These are phyloP conservation scores for Scaptodrosophila latifasciaeformis DNA, from an alignment of 2,888 invertebrate species.

Conservation along the genomic window DNA sequence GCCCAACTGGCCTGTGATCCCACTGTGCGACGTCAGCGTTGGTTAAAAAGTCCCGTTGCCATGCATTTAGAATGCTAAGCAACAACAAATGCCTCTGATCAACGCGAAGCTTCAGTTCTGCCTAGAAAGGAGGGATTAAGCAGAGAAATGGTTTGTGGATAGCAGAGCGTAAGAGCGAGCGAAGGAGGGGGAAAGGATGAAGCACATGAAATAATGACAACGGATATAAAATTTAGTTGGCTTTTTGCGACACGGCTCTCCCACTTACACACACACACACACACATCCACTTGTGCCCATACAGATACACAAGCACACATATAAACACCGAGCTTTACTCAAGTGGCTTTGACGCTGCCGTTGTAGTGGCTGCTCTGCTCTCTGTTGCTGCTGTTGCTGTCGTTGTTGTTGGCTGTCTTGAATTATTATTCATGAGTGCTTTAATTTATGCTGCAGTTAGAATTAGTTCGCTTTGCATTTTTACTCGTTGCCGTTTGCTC, in stretches of 20 bases:
- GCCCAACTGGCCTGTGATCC: too few relatives aligned
- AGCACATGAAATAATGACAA: conserved; percentile 63
- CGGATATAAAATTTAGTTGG: conserved; percentile 60
- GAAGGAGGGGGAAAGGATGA: conserved; percentile 19
- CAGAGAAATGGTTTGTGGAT: conserved; percentile 3
- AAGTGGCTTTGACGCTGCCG: conserved; percentile 55
- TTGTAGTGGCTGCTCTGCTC: conserved; percentile 19
- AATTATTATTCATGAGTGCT: conserved; percentile 65
- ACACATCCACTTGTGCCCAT: conserved; percentile 11
- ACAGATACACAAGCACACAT: not conserved
- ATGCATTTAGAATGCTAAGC: conserved; percentile 64
- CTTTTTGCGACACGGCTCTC: conserved; percentile 39
- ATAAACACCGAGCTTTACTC: conserved; percentile 24
- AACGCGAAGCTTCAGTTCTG: conserved; percentile 29
- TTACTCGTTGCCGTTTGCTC: conserved; percentile 24
- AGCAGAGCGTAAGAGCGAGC: not conserved
- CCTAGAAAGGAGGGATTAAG: conserved; percentile 16
- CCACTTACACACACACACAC: conserved; percentile 15
- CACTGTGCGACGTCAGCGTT: too few relatives aligned
- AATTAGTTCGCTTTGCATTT: conserved; percentile 62
- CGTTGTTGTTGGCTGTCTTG: conserved; percentile 45
- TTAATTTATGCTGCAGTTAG: conserved; percentile 66
- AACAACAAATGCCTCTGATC: conserved; percentile 65
- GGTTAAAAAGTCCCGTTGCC: too few relatives aligned
- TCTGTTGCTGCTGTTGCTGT: conserved; percentile 8